Conservation (phyloP, 2,113 vertebrate species). For the Platichthys flesus region DNA sequence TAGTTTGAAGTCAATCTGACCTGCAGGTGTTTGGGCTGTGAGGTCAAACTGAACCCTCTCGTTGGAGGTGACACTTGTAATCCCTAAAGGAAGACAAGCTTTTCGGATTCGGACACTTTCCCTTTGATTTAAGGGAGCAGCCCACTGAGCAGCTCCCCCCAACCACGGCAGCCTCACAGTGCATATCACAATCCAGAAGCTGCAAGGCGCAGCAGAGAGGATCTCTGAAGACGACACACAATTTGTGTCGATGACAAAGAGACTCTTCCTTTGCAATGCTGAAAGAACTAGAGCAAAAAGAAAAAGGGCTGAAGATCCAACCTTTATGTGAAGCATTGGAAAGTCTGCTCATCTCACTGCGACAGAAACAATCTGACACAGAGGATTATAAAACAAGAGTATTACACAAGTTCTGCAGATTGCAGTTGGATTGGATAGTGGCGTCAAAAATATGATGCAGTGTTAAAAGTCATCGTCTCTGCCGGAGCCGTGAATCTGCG, state of each 20-base stretch:
- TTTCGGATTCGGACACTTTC: neutral
- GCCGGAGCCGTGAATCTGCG: slow-evolving; percentile 20
- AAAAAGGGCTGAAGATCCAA: neutral
- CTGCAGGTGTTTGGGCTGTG: neutral
- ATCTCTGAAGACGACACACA: neutral
- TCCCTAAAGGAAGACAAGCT: neutral
- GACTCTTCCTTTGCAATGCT: neutral
- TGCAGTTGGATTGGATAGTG: slow-evolving; percentile 39
- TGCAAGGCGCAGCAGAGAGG: neutral
- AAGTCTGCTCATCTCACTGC: neutral
- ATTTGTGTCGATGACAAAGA: neutral
- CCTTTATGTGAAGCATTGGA: neutral
- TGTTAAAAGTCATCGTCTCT: slow-evolving; percentile 35
- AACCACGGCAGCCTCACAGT: too few relatives aligned
- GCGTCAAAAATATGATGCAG: slow-evolving; percentile 16
- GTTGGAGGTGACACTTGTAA: neutral
- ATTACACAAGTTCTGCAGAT: slow-evolving; percentile 40
- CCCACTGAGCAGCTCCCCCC: neutral
- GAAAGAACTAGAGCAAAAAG: too few relatives aligned
- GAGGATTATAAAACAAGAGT: slow-evolving; percentile 43
- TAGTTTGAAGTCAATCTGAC: neutral
- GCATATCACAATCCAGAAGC: neutral
- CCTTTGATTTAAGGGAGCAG: neutral
- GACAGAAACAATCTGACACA: slow-evolving; percentile 8
- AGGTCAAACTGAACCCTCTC: neutral